Conservation (phyloP, 2,888 invertebrate species). For the Drosophila histrio region DNA sequence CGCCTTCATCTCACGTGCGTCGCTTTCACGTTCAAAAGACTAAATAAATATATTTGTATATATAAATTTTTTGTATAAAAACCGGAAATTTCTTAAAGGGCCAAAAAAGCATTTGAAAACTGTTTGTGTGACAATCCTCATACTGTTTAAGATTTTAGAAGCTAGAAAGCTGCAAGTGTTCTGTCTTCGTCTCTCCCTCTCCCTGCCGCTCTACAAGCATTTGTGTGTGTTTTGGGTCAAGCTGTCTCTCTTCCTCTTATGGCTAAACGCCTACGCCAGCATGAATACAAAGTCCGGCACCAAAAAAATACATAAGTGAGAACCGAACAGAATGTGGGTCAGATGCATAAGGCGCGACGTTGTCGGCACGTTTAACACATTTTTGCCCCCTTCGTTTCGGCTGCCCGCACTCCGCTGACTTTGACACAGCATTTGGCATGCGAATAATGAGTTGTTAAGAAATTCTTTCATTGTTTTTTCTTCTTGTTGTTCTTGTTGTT, state of each 20-base stretch:
- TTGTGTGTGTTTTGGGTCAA: slow-evolving; percentile 47
- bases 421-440: slow-evolving; percentile 40
- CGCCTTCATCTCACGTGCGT: slow-evolving; percentile 40
- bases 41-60: not conserved
- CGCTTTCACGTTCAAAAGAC: slow-evolving; percentile 40
- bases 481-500: too few relatives aligned
- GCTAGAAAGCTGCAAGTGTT: slow-evolving; percentile 34
- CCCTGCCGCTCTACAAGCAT: not conserved
- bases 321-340: slow-evolving; percentile 55
- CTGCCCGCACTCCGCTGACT: not conserved
- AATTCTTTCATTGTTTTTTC: slow-evolving; percentile 61
- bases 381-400: not conserved
- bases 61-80: too few relatives aligned
- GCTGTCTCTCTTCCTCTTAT: slow-evolving; percentile 3
- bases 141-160: slow-evolving; percentile 6
- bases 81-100: slow-evolving; percentile 55
- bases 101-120: slow-evolving; percentile 20
- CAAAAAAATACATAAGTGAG: slow-evolving; percentile 1
- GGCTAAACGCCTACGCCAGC: slow-evolving; percentile 41
- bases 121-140: slow-evolving; percentile 28
- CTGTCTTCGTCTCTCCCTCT: not conserved
- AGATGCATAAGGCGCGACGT: slow-evolving; percentile 77
- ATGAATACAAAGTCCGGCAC: slow-evolving; percentile 26
- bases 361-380: slow-evolving; percentile 35
- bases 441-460: slow-evolving; percentile 57